Base-by-base conservation (phyloP, 1,140 invertebrate genomes). In the Brachionus sp. region DNA sequence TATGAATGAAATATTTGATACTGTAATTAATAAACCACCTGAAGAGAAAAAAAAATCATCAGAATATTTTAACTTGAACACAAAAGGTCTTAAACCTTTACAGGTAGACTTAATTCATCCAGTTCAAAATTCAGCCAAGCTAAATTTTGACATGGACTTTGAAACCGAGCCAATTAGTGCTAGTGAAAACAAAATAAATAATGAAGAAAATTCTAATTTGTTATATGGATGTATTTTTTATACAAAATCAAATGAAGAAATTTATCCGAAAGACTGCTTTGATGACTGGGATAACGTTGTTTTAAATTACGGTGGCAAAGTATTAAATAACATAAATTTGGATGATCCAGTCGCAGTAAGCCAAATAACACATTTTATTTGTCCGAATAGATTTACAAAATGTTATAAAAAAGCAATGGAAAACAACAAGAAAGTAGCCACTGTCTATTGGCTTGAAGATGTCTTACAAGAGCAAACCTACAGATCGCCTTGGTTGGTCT, bases 1-100 rank as follows among this genome's bases (percentile, higher is more conserved):
- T 12, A 80, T 80, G 77, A 66, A 80, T 37, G 77, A 80, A 80
- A 80, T 80, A 80, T 80, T 80, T 25, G 77, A 80, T 42, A 23
- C 35, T 25, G 77, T 80, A 19, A 80, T 80, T 12, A 62, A 66
- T 62, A 66, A 39, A 5, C 33, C 37, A 39, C 7, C 10, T 35
- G 33, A 9, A 3, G 66, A 70, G 5, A 33, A 66, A 57, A 25
- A 57, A 66, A 37, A 80, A 44, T 5, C 7, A 3, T 25, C 1
- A 7, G 50, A 57, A 42, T 62, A 57, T 70, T 70, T 70, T 70
- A 33, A 33, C 37, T 16, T 62, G 29, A 80, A 66, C 10, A 80
- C 33, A 62, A 80, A 66, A 19, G 39, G 77, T 50, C 77, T 80
- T 25, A 19, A 62, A 12, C 77, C 50, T 16, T 10, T 78, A 35